Base-by-base conservation (phyloP, 2,797 vertebrate species). In the Rhodeus uyekii region DNA sequence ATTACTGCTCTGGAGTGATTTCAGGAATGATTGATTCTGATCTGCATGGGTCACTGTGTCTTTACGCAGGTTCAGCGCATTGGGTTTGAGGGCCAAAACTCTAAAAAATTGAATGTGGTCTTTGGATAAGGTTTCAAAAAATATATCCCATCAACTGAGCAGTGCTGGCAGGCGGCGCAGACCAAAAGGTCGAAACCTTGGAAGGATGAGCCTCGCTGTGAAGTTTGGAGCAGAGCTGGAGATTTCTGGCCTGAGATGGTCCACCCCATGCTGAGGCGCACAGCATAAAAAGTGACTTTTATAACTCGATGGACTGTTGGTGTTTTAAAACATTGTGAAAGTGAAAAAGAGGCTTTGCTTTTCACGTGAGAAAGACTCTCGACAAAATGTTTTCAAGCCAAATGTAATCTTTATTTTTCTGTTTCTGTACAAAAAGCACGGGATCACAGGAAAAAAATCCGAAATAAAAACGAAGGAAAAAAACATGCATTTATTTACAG, bases 381-480 rank as follows among this genome's bases (percentile, higher is more conserved):
- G 29, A 75, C 53, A 32, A 78, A 42, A 77, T n/a, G 48, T 60
- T 34, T 89, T 92, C 93, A 92, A 94, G 94, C 93, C 93, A 94
- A 95, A 93, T 92, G 90, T 94, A 92, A 94, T 94, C 93, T 95
- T 95, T 95, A 95, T 95, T 95, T 93, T 92, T 93, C 90, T 89
- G 92, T 93, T 94, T 95, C 93, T 95, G 93, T 95, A 95, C 94
- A 95, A 95, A 95, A 95, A 93, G 88, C 93, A 94, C 93, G 91
- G 88, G 87, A 93, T 93, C 93, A 95, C 93, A 93, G 91, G 87
- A 89, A 77, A 76, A 39, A 58, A 81, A 79, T 3, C 87, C 78
- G 76, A 88, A 88, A 91, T 92, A 93, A 29, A 61, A 64, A 48
- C 34, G 0, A 48, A 82, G 81, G 60, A 87, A 85, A 83, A 48